Percentiles rank a stretch among this genome's conserved stretches.
These are phyloP conservation scores for Drosophila robusta DNA, from an alignment of 2,888 invertebrate genomes.

Conservation along the genomic window DNA sequence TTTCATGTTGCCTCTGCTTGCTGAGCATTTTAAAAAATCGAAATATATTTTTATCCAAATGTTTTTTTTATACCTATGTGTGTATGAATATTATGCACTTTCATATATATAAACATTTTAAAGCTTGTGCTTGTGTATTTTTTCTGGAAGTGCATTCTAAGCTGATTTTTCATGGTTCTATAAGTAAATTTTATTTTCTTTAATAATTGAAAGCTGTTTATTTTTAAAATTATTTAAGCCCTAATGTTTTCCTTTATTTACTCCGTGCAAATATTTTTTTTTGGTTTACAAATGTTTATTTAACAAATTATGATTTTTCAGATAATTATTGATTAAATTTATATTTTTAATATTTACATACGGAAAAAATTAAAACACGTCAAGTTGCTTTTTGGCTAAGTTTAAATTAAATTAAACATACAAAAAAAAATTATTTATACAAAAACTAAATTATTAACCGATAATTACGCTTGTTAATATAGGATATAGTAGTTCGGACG, in stretches of 20 bases:
- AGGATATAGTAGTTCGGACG: no score
- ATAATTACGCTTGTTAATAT: no score
- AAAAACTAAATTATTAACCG: no score
- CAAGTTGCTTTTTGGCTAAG: no score
- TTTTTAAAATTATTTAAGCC: no score
- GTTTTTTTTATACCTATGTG: conserved; percentile 1
- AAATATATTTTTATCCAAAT: not conserved
- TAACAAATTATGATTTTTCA: no score
- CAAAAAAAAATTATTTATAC: no score
- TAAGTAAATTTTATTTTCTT: not conserved
- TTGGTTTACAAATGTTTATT: no score
- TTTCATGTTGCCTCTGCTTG: conserved; percentile 9
- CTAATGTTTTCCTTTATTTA: not conserved
- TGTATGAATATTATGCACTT: conserved; percentile 22
- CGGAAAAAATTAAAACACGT: no score
- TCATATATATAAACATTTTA: not conserved
- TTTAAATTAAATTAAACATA: no score
- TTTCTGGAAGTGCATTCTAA: conserved; percentile 1
- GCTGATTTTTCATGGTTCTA: conserved; percentile 1
- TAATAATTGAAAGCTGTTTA: not conserved
- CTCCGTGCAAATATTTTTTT: not conserved
- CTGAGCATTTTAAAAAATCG: conserved; percentile 16
- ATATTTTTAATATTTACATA: no score
- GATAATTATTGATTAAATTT: no score
- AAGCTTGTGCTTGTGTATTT: conserved; percentile 7